Conservation (phyloP, 1,140 invertebrate genomes). For the Ruditapes philippinarum region DNA sequence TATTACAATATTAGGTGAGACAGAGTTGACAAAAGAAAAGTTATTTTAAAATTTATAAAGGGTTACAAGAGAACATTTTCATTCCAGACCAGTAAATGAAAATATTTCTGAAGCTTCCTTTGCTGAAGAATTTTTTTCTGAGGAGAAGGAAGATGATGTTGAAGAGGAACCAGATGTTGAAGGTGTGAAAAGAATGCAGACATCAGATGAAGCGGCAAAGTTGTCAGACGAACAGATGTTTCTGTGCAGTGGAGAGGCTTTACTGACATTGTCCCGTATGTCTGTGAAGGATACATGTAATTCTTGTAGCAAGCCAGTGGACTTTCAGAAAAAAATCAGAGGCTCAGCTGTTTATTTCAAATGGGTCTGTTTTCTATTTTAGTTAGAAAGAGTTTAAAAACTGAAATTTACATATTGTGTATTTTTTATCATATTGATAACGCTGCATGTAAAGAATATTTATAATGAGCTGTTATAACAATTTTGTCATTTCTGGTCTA, state of each 20-base stretch:
- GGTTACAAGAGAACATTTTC: too few relatives aligned
- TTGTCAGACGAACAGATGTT: background rate
- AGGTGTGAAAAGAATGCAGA: background rate
- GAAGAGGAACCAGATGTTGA: background rate
- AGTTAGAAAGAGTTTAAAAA: too few relatives aligned
- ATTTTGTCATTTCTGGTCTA: too few relatives aligned
- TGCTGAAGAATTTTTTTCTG: background rate
- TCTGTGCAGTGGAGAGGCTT: background rate
- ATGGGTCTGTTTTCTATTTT: conserved; percentile 37
- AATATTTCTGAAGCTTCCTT: background rate
- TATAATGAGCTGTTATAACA: too few relatives aligned
- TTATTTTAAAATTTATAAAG: too few relatives aligned
- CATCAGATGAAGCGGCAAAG: background rate
- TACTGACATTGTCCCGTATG: background rate
- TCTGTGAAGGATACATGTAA: background rate
- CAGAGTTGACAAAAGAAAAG: too few relatives aligned
- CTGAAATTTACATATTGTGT: too few relatives aligned
- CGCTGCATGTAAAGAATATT: too few relatives aligned
- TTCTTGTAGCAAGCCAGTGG: background rate
- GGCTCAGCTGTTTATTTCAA: background rate
- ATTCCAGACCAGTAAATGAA: background rate
- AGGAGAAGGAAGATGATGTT: background rate
- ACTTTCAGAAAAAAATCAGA: background rate
- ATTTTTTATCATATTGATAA: too few relatives aligned
- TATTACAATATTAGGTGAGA: too few relatives aligned